A percentile compares a stretch with the other conserved stretches of the same genome.
Evolutionary conservation across 2,797 vertebrate genomes (phyloP).

Genomic region (Pagetopsis macropterus): DNA sequence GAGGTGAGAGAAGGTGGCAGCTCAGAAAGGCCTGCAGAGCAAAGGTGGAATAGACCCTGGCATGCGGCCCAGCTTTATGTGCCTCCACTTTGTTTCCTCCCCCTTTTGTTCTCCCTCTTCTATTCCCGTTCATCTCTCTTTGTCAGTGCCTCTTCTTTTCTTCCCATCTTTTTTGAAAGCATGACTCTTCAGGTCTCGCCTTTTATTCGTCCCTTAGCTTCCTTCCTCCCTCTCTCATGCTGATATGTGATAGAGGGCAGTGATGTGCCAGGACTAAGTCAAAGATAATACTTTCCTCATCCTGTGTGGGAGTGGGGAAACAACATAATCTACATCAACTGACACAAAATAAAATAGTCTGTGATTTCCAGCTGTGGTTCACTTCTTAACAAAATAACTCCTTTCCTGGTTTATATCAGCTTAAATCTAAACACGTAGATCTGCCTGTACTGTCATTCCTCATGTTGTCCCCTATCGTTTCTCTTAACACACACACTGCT

Average conservation of each 20-base stretch:
- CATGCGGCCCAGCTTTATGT: conserved; percentile 53
- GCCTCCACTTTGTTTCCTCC: conserved; percentile 21
- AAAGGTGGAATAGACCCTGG: conserved; percentile 76
- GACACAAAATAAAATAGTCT: conserved; percentile 33
- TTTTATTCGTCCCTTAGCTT: conserved; percentile 30
- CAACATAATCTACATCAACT: conserved; percentile 48
- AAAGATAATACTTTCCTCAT: conserved; percentile 59
- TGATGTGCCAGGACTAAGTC: conserved; percentile 54
- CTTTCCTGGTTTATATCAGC: conserved; percentile 19
- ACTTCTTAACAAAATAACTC: conserved; percentile 1
- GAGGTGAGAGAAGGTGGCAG: conserved; percentile 74
- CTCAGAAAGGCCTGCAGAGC: conserved; percentile 65
- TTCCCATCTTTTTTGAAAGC: conserved; percentile 28
- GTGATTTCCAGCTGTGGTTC: conserved; percentile 31
- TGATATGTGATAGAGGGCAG: conserved; percentile 52
- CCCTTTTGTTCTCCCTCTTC: conserved; percentile 28
- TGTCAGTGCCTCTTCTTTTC: conserved; percentile 28
- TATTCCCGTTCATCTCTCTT: conserved; percentile 20
- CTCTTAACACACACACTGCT: conserved; percentile 1
- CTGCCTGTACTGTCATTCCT: conserved; percentile 5
- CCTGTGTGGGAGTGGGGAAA: conserved; percentile 35
- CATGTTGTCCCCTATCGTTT: not conserved
- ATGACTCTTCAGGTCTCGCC: conserved; percentile 15
- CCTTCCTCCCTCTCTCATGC: conserved; percentile 18
- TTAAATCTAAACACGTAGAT: conserved; percentile 21